These are phyloP conservation scores for Zaprionus lineosus DNA, from an alignment of 2,888 invertebrate species.

Conservation along the genomic window DNA sequence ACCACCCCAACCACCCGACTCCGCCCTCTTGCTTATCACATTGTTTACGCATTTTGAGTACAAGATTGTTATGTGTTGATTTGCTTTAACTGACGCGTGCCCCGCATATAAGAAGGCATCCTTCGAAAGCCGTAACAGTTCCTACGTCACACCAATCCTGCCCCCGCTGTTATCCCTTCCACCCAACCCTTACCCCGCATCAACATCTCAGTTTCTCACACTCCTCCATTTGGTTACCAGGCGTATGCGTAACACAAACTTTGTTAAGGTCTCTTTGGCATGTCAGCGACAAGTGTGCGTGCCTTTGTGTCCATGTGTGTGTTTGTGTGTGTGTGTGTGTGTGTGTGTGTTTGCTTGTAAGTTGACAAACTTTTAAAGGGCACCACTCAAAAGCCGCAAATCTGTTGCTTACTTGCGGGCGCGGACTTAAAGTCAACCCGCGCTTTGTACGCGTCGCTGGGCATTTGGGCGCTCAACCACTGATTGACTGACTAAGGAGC, in stretches of 20 bases:
- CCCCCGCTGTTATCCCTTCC: neutral
- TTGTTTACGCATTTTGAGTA: constrained; percentile 79
- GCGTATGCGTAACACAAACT: constrained; percentile 54
- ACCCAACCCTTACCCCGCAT: too few relatives aligned
- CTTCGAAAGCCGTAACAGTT: constrained; percentile 31
- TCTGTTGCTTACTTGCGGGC: constrained; percentile 75
- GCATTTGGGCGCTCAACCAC: constrained; percentile 18
- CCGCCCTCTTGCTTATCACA: constrained; percentile 64
- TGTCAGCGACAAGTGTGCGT: constrained; percentile 67
- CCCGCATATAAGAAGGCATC: constrained; percentile 69
- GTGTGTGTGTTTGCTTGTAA: neutral
- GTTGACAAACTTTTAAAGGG: constrained; percentile 46
- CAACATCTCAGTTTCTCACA: too few relatives aligned
- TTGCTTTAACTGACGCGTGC: constrained; percentile 75
- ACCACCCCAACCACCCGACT: neutral
- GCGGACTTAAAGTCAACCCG: constrained; percentile 61
- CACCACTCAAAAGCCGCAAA: constrained; percentile 49
- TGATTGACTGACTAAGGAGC: constrained; percentile 53
- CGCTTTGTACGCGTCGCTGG: constrained; percentile 33
- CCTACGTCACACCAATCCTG: neutral
- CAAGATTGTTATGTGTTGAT: constrained; percentile 79
- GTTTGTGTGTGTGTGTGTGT: too few relatives aligned
- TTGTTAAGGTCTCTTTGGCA: constrained; percentile 53
- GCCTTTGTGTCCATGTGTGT: neutral
- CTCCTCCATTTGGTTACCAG: constrained; percentile 3